Evolutionary conservation across 2,113 vertebrate species (phyloP), one percentile per base, ranked within the genome.

Genomic region (Callithrix jacchus): DNA sequence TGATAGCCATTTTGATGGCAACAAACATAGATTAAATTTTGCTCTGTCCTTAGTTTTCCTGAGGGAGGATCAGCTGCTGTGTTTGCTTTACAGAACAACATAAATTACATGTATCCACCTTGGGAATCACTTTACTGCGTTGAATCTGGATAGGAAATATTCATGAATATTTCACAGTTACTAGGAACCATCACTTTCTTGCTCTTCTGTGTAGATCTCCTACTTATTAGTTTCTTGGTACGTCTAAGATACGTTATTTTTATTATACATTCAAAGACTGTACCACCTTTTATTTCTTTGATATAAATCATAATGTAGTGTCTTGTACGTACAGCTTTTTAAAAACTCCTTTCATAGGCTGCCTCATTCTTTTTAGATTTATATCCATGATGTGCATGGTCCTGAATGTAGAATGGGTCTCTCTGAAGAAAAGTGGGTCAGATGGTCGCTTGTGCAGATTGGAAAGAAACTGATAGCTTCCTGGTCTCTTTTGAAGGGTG

Each of bases 391-490:
- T 37, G 9, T 95, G 56, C 95, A 32, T 98, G 97, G 84, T 92
- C 79, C 45, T 96, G 98, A 98, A 98, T 98, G 96, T 96, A 84
- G 96, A 98, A 96, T 95, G 23, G 89, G 80, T 95, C 82, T 92
- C 91, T 97, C 5, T 91, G 92, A 98, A 96, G 96, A 90, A 97
- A 98, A 98, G 97, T 98, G 87, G 97, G 97, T 98, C 98, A 98
- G 81, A 90, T 73, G 76, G 87, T 93, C 97, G 18, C 96, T 97
- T 98, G 93, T 95, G 88, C 89, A 97, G 93, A 97, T 94, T 97
- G 87, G 66, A 73, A 11, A 17, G 6, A 54, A 88, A 95, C 35
- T 1, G 54, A 82, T 91, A 88, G 23, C 5, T 97, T 97, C 94
- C 97, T 83, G 58, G 70, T 32, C 74, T 98, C 79, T 97, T 97